phyloP scores from a whole-genome alignment of 2,797 vertebrate genomes.

The Coregonus sp. region DNA sequence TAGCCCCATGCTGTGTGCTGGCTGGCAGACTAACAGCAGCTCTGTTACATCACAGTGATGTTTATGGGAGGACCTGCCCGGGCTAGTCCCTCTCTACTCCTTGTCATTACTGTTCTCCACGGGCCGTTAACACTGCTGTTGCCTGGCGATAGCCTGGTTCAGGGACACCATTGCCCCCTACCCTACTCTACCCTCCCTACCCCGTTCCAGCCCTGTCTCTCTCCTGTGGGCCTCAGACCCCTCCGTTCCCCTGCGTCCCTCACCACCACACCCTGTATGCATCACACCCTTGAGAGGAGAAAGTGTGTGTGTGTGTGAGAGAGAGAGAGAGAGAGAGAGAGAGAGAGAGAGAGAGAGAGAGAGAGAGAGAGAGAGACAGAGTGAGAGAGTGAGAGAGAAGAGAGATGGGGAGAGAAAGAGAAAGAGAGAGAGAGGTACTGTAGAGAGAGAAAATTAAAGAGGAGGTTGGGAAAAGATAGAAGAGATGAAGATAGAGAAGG shows the following conservation, averaged over 20 bases:
- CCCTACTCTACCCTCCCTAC: neutral
- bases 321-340: neutral
- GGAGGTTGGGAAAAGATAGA: neutral
- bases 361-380: too few relatives aligned
- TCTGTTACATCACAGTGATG: constrained; percentile 34
- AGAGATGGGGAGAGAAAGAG: neutral
- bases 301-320: neutral
- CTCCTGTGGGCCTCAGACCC: neutral
- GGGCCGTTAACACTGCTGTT: constrained; percentile 7
- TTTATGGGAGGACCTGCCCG: constrained; percentile 22
- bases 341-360: neutral
- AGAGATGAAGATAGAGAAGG: neutral
- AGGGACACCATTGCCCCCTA: neutral
- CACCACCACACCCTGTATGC: neutral
- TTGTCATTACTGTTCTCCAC: constrained; percentile 33
- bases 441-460: neutral
- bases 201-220: neutral
- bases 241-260: too few relatives aligned
- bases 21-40: neutral
- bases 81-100: neutral
- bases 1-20: neutral
- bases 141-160: neutral
- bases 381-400: neutral
- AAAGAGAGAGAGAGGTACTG: neutral
- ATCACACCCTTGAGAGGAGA: neutral